Evolutionary conservation across 2,797 vertebrate species (phyloP), one percentile per base, ranked within the genome.

Genomic region (Gymnoscopelus microlampas): DNA sequence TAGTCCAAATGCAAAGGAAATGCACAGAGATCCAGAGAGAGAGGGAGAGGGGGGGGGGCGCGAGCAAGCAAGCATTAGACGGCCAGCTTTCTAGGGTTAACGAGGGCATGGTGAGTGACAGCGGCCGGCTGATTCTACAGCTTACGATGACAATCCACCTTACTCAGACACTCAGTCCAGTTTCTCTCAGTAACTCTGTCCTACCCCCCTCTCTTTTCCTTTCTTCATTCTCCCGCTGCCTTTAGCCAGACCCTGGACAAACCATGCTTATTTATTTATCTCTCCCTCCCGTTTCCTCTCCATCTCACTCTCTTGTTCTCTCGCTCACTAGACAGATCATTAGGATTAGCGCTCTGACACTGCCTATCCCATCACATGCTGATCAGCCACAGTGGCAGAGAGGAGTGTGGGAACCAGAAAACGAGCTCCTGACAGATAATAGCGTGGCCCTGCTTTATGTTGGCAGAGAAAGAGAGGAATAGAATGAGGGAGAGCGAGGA

Each of bases 391-490:
- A 82, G 84, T 74, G 77, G 73, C 77, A 51, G 77, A 86, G 86
- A 84, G 89, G 77, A 87, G 86, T 85, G 89, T 90, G 88, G 86
- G 91, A 92, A 90, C 81, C 77, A 85, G 85, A 88, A 88, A 90
- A 90, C 88, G 73, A 88, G 89, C 81, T 85, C 67, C 81, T 86
- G 86, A 76, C 82, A 81, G 84, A 90, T 88, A 87, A 87, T 84
- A 84, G 82, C 71, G 77, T 44, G 29, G 69, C 73, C 74, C 69
- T 79, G 82, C 74, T 79, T 82, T 77, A 77, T 62, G 83, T 87
- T 74, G 78, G 72, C 80, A 55, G 13, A 24, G 32, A 50, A 13
- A 49, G 14, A 49, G 2, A 56, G 44, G 51, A 6, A 64, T 70
- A 71, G 68, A 81, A 68, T 85, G 61, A 63, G 69, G 71, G 35